A percentile compares a stretch with the other conserved stretches of the same genome.
Conservation (phyloP, 2,888 invertebrate species). For the Cephalotes varians region DNA sequence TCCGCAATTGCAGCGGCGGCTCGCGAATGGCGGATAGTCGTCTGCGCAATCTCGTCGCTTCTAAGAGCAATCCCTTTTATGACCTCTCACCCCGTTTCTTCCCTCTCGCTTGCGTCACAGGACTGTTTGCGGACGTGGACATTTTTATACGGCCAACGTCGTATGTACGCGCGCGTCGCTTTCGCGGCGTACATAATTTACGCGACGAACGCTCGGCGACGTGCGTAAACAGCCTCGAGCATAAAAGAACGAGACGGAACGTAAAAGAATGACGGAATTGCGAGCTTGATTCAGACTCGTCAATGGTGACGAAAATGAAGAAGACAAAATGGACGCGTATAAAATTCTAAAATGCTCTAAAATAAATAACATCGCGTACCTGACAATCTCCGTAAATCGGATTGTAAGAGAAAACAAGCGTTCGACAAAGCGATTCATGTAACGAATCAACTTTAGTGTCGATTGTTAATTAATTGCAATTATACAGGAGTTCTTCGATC, state of each 20-base stretch:
- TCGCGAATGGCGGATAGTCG: conserved; percentile 62
- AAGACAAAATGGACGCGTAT: not conserved
- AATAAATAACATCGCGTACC: conserved; percentile 5
- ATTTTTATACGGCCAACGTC: conserved; percentile 26
- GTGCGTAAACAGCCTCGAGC: conserved; percentile 21
- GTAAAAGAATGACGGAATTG: not conserved
- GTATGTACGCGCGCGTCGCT: not conserved
- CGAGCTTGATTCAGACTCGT: not conserved
- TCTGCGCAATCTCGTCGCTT: conserved; percentile 49
- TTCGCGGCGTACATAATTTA: conserved; percentile 41
- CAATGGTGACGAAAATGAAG: not conserved
- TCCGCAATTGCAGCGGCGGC: conserved; percentile 71
- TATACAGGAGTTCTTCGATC: not conserved
- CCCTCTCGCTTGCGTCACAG: conserved; percentile 13
- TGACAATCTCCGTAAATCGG: not conserved
- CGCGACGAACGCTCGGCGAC: not conserved
- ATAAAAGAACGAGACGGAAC: conserved; percentile 10
- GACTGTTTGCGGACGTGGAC: conserved; percentile 17
- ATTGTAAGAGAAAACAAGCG: not conserved
- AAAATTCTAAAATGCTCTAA: not conserved
- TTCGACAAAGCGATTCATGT: not conserved
- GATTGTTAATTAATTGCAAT: not conserved
- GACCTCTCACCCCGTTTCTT: conserved; percentile 84
- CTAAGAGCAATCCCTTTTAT: conserved; percentile 77
- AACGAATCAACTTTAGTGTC: not conserved